A percentile compares a stretch with the other conserved stretches of the same genome.
Conservation (phyloP, 1,140 invertebrate genomes). For the Antheraea mylitta region DNA sequence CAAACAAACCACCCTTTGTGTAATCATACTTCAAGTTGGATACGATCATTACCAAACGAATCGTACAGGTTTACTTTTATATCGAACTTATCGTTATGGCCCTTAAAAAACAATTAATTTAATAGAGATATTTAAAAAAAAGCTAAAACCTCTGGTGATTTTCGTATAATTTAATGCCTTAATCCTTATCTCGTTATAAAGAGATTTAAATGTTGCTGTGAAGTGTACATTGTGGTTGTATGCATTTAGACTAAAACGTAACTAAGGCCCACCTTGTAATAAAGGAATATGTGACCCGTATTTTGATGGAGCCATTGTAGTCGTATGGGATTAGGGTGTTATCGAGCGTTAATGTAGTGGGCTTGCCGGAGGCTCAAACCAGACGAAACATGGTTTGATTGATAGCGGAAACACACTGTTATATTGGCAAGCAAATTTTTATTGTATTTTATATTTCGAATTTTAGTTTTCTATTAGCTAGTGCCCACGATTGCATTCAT, state of each 20-base stretch:
- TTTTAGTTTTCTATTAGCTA: neutral
- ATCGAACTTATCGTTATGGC: no score
- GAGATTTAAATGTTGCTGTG: neutral
- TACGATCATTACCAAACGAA: no score
- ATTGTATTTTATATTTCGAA: neutral
- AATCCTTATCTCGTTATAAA: neutral
- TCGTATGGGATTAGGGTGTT: constrained; percentile 67
- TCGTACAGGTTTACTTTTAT: no score
- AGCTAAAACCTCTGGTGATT: no score
- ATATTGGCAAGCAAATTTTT: neutral
- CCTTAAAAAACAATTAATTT: no score
- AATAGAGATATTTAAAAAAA: no score
- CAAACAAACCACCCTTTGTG: no score
- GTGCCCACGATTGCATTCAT: no score
- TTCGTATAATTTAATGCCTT: no score
- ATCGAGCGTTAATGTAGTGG: constrained; percentile 64
- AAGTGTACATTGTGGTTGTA: neutral
- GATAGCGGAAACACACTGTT: constrained; percentile 30
- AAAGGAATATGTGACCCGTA: constrained; percentile 63
- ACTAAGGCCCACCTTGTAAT: constrained; percentile 22
- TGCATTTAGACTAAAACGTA: neutral
- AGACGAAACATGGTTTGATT: constrained; percentile 6
- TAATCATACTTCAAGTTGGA: no score
- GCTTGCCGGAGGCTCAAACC: constrained; percentile 22
- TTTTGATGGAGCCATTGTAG: constrained; percentile 47